Evolutionary conservation across 2,797 vertebrate genomes (phyloP).

Genomic region (Poecilia velifera): DNA sequence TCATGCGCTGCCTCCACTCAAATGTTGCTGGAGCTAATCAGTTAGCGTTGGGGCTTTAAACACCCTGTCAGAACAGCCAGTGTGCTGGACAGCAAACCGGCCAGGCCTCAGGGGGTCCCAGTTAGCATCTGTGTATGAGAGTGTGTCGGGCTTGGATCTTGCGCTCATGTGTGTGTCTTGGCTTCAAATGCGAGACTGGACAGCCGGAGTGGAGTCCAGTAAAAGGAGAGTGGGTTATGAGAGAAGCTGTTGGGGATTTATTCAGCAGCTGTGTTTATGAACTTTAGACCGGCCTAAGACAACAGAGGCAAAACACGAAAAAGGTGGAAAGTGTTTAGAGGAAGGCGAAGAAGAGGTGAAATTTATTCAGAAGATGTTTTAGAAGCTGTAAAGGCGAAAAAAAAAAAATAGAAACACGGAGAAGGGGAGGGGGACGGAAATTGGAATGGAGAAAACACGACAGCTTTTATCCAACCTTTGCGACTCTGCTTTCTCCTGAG

Average conservation of each 20-base stretch:
- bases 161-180: constrained; percentile 39
- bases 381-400: constrained; percentile 14
- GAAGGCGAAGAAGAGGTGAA: constrained; percentile 11
- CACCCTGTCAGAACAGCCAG: constrained; percentile 41
- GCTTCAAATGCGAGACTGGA: constrained; percentile 37
- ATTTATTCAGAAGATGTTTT: constrained; percentile 17
- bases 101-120: constrained; percentile 50
- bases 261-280: constrained; percentile 87
- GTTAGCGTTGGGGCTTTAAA: constrained; percentile 55
- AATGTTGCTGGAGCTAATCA: constrained; percentile 58
- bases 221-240: constrained; percentile 34
- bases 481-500: constrained; percentile 38
- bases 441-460: constrained; percentile 14
- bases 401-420: not conserved
- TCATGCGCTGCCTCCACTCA: constrained; percentile 43
- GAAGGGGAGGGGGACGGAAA: not conserved
- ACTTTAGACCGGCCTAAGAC: constrained; percentile 70
- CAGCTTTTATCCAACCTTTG: constrained; percentile 50
- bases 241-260: constrained; percentile 40
- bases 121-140: constrained; percentile 50
- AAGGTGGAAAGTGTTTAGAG: constrained; percentile 16
- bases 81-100: constrained; percentile 57
- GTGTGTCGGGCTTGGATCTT: constrained; percentile 23
- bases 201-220: constrained; percentile 47
- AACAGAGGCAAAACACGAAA: constrained; percentile 68